Evolutionary conservation across 2,888 invertebrate species (phyloP).

Genomic region (Mystacides longicornis): DNA sequence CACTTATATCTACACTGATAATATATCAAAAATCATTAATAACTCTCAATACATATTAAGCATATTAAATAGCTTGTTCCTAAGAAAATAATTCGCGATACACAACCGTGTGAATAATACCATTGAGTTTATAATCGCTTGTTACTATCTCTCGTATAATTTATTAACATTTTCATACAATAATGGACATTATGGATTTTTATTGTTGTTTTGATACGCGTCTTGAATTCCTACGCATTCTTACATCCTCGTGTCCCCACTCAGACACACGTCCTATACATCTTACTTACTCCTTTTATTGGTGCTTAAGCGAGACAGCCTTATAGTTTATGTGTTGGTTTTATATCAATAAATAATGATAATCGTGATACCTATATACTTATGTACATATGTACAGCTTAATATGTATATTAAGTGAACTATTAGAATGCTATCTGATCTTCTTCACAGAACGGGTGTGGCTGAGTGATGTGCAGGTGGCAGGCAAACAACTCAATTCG

Average conservation of each 20-base stretch:
- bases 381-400: too few species aligned
- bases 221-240: constrained; percentile 21
- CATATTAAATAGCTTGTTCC: background rate
- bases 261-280: background rate
- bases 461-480: background rate
- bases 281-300: background rate
- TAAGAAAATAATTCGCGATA: background rate
- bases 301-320: background rate
- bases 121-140: background rate
- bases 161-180: constrained; percentile 2
- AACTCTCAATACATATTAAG: constrained; percentile 22
- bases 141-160: background rate
- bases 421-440: constrained; percentile 20
- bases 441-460: constrained; percentile 5
- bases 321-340: background rate
- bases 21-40: constrained; percentile 26
- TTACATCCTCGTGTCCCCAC: background rate
- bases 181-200: background rate
- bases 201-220: constrained; percentile 6
- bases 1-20: constrained; percentile 24
- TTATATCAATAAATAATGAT: constrained; percentile 3
- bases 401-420: constrained; percentile 18
- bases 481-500: background rate
- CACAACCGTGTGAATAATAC: background rate
- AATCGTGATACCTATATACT: constrained; percentile 18